A percentile compares a stretch with the other conserved stretches of the same genome.
These are phyloP conservation scores for Hormaphis cornu DNA, from an alignment of 1,140 invertebrate genomes.

Conservation along the genomic window DNA sequence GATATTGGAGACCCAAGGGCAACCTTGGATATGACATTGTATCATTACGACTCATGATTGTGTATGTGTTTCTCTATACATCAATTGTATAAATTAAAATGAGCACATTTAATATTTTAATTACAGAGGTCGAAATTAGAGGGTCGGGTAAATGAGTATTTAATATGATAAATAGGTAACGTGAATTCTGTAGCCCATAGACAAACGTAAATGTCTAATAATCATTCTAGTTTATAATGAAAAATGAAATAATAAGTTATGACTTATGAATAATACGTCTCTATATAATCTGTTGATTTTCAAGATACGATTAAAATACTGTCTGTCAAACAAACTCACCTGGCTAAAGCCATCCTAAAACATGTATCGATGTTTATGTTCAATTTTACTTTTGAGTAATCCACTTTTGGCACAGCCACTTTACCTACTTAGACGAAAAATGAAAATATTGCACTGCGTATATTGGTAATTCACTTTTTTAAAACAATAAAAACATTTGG, in stretches of 20 bases:
- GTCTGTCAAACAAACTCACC: conserved; percentile 15
- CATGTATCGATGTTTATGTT: conserved; percentile 32
- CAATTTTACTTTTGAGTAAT: conserved; percentile 31
- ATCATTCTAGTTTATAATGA: no score
- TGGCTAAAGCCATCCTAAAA: conserved; percentile 31
- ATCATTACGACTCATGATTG: conserved; percentile 27
- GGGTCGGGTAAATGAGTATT: background rate
- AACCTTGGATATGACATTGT: conserved; percentile 32
- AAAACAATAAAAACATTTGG: conserved; percentile 18
- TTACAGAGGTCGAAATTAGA: conserved; percentile 4
- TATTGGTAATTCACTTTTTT: conserved; percentile 13
- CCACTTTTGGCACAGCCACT: conserved; percentile 31
- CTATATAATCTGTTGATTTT: background rate
- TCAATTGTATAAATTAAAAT: conserved; percentile 24
- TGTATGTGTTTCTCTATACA: conserved; percentile 17
- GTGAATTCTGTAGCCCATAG: no score
- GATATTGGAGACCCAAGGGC: conserved; percentile 25
- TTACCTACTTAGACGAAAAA: background rate
- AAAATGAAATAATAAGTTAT: background rate
- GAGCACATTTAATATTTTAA: background rate
- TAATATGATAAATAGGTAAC: background rate
- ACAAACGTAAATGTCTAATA: no score
- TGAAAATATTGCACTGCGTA: conserved; percentile 2
- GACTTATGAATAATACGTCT: background rate
- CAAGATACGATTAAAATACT: background rate